phyloP scores from a whole-genome alignment of 2,113 vertebrate species.

The Corvus cornix region DNA sequence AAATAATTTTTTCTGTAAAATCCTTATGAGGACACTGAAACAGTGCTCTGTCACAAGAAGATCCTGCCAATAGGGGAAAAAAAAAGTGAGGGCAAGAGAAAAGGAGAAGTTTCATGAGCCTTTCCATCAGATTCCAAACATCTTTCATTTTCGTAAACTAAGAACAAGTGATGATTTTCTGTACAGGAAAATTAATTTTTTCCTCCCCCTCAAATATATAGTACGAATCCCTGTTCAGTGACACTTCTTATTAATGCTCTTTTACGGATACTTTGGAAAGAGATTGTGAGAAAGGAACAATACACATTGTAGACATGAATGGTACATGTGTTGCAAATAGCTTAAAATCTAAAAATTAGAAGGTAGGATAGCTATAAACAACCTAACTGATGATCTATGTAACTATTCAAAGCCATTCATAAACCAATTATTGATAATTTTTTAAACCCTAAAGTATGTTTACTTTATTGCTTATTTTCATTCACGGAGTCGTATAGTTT shows the following conservation, averaged over 20 bases:
- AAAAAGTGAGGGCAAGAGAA: not conserved
- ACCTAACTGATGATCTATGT: not conserved
- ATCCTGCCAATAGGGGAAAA: not conserved
- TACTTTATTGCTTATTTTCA: not conserved
- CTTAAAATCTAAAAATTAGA: not conserved
- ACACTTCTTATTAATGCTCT: not conserved
- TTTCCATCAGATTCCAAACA: not conserved
- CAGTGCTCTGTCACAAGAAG: not conserved
- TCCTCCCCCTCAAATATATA: not conserved
- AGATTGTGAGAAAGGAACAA: not conserved
- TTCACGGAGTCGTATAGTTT: not conserved
- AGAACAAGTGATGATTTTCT: not conserved
- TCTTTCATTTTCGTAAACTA: not conserved
- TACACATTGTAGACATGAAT: not conserved
- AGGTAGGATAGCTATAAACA: not conserved
- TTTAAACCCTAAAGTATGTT: not conserved
- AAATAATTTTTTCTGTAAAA: constrained; percentile 19
- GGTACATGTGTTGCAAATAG: rapidly evolving
- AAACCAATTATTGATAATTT: not conserved
- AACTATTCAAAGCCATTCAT: not conserved
- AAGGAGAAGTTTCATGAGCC: not conserved
- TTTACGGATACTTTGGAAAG: not conserved
- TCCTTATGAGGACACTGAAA: not conserved
- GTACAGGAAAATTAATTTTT: not conserved
- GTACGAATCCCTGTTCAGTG: not conserved